Evolutionary conservation across 2,888 invertebrate genomes (phyloP).

Genomic region (Chrysotoxum bicinctum): DNA sequence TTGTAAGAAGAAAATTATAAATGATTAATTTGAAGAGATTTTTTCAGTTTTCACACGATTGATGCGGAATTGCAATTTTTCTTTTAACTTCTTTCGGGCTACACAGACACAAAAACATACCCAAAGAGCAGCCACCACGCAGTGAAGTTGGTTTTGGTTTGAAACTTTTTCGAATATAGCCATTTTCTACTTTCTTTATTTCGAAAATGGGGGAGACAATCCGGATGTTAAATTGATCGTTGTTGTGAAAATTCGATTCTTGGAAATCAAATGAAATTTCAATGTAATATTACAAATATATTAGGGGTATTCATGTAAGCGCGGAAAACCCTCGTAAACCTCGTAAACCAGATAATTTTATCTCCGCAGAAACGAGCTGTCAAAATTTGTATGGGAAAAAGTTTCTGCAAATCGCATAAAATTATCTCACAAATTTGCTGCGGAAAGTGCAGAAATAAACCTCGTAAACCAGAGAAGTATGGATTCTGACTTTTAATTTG

Average conservation of each 20-base stretch:
- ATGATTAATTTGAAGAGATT: slow-evolving; percentile 59
- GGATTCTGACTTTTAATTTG: too few relatives aligned
- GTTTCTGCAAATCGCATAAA: too few relatives aligned
- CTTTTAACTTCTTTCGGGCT: slow-evolving; percentile 61
- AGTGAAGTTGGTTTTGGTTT: slow-evolving; percentile 55
- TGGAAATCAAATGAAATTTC: background rate
- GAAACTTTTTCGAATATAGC: slow-evolving; percentile 17
- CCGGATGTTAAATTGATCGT: slow-evolving; percentile 8
- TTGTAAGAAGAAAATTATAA: slow-evolving; percentile 38
- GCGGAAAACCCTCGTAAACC: too few relatives aligned
- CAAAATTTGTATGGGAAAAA: too few relatives aligned
- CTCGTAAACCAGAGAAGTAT: too few relatives aligned
- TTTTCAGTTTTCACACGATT: slow-evolving; percentile 61
- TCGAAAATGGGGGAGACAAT: slow-evolving; percentile 28
- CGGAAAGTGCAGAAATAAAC: too few relatives aligned
- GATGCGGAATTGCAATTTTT: slow-evolving; percentile 72
- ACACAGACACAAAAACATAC: slow-evolving; percentile 66
- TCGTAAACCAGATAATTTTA: too few relatives aligned
- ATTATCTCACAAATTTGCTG: too few relatives aligned
- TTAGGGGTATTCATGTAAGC: too few relatives aligned
- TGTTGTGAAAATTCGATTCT: background rate
- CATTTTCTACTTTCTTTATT: slow-evolving; percentile 29
- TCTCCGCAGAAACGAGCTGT: too few relatives aligned
- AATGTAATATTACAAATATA: background rate
- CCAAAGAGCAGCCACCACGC: slow-evolving; percentile 46